Evolutionary conservation across 2,113 vertebrate species (phyloP).

Genomic region (Donacobius atricapilla): DNA sequence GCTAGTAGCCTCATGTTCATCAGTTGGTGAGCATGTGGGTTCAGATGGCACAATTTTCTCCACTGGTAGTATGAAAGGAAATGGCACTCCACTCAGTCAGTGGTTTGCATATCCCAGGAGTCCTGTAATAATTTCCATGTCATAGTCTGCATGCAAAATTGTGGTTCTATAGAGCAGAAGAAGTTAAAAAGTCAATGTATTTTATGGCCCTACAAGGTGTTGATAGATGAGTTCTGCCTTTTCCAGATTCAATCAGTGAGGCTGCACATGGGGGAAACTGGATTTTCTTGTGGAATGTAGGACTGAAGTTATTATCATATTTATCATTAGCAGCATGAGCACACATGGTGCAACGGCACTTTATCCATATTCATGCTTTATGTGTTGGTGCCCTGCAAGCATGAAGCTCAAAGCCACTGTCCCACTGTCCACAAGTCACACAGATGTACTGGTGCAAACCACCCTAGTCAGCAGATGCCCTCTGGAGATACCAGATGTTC

Average conservation of each 20-base stretch:
- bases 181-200: conserved; percentile 13
- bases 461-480: not conserved
- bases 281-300: not conserved
- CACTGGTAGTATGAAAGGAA: not conserved
- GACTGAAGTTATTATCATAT: not conserved
- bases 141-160: not conserved
- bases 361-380: not conserved
- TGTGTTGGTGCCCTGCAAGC: not conserved
- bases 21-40: not conserved
- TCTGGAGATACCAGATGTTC: not conserved
- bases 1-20: not conserved
- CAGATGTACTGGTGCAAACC: not conserved
- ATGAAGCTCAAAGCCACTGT: not conserved
- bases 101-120: not conserved
- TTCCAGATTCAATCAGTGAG: not conserved
- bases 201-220: not conserved
- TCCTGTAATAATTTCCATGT: not conserved
- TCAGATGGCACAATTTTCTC: not conserved
- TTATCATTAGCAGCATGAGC: not conserved
- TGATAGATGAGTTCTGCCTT: not conserved
- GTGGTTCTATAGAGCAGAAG: not conserved
- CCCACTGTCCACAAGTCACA: not conserved
- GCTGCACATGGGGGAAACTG: not conserved
- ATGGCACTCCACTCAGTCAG: not conserved
- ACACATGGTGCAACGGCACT: not conserved